Percentiles rank a stretch among this genome's conserved stretches.
These are phyloP conservation scores for Rhinopomastus cyanomelas DNA, from an alignment of 2,113 vertebrate species.

Conservation along the genomic window DNA sequence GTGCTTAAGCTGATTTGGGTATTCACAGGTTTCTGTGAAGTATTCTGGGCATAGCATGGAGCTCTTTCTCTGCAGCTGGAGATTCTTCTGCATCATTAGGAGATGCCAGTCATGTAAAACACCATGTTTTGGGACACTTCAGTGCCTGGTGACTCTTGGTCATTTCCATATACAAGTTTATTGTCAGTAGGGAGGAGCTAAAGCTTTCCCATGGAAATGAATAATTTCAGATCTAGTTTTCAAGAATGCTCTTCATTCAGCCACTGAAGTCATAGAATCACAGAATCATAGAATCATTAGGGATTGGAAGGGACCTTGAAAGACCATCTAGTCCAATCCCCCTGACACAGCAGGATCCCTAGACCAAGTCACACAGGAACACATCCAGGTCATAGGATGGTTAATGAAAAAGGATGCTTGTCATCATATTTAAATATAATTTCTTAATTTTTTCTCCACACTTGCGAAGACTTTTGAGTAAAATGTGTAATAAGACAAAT, in stretches of 20 bases:
- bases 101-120: not conserved
- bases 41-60: not conserved
- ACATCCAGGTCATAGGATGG: too few species aligned
- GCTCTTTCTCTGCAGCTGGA: not conserved
- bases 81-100: not conserved
- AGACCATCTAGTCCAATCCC: too few species aligned
- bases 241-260: not conserved
- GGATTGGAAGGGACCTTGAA: too few species aligned
- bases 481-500: not conserved
- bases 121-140: not conserved
- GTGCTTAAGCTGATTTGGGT: not conserved
- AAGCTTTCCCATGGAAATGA: not conserved
- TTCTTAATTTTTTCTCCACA: fast-evolving
- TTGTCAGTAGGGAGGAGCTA: not conserved
- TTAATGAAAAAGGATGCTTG: not conserved
- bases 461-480: not conserved
- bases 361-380: too few species aligned
- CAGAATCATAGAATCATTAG: too few species aligned
- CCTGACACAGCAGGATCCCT: too few species aligned
- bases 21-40: fast-evolving
- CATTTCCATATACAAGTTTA: not conserved
- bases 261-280: not conserved
- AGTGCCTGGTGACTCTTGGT: not conserved
- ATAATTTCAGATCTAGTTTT: not conserved
- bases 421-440: not conserved